Percentiles rank a stretch among this genome's conserved stretches.
These are phyloP conservation scores for Callospermophilus lateralis DNA, from an alignment of 2,113 vertebrate genomes.

Conservation along the genomic window DNA sequence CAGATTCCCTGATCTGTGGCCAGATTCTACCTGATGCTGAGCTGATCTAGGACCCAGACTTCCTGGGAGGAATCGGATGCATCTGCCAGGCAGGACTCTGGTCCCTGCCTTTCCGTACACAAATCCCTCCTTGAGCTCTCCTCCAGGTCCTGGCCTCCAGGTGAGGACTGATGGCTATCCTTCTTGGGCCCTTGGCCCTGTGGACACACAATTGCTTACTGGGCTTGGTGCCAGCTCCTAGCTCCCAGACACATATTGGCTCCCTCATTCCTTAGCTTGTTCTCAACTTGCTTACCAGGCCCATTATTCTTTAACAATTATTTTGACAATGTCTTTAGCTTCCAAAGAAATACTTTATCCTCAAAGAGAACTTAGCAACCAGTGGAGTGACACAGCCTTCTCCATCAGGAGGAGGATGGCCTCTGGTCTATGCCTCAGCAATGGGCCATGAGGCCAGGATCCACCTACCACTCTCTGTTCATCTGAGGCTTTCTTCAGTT, in stretches of 20 bases:
- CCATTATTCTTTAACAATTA: slow-evolving; percentile 5
- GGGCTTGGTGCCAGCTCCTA: not conserved
- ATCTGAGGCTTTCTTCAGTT: not conserved
- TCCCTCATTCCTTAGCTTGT: not conserved
- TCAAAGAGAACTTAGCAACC: not conserved
- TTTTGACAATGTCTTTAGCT: not conserved
- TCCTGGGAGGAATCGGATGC: not conserved
- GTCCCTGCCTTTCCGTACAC: not conserved
- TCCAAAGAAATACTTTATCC: not conserved
- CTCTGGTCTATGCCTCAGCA: not conserved
- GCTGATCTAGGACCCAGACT: not conserved
- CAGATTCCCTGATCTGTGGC: not conserved
- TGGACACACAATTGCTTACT: not conserved
- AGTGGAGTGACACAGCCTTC: not conserved
- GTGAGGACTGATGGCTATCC: not conserved
- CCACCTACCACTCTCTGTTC: not conserved
- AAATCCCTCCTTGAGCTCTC: not conserved
- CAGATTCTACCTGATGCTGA: not conserved
- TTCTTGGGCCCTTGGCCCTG: not conserved
- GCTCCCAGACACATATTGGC: not conserved
- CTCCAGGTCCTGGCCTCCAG: not conserved
- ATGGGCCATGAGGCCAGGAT: too few species aligned
- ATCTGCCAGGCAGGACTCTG: not conserved
- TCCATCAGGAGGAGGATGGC: not conserved
- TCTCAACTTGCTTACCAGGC: not conserved